These are phyloP conservation scores for Polietes domitor DNA, from an alignment of 2,888 invertebrate species.

Conservation along the genomic window DNA sequence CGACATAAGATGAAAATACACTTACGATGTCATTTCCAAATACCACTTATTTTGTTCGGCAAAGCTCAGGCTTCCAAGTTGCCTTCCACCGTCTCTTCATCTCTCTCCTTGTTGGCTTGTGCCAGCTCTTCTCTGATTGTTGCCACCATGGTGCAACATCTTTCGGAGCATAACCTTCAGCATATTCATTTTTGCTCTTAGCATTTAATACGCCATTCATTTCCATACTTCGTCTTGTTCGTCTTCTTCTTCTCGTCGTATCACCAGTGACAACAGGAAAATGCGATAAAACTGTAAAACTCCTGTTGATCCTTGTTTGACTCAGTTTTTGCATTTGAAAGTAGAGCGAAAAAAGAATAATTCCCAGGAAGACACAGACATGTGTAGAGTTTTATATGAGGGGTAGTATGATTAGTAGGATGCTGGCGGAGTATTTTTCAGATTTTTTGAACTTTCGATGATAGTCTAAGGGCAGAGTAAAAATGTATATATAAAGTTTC, in stretches of 20 bases:
- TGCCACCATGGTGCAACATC: background rate
- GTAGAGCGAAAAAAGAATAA: slow-evolving; percentile 14
- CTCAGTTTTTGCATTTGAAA: slow-evolving; percentile 39
- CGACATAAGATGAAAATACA: slow-evolving; percentile 31
- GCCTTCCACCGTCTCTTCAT: slow-evolving; percentile 30
- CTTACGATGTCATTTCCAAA: slow-evolving; percentile 54
- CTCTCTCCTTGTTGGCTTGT: background rate
- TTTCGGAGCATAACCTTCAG: slow-evolving; percentile 55
- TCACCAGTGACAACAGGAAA: background rate
- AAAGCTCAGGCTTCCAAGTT: background rate
- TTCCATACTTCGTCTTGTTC: slow-evolving; percentile 20
- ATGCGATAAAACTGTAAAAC: slow-evolving; percentile 17
- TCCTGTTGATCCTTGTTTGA: slow-evolving; percentile 62
- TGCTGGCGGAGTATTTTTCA: no score
- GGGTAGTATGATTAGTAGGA: background rate
- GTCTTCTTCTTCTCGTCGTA: slow-evolving; percentile 24
- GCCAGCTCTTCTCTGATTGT: background rate
- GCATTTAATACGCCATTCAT: slow-evolving; percentile 48
- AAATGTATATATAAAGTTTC: no score
- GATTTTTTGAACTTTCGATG: no score
- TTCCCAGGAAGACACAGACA: background rate
- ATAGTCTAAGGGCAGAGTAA: no score
- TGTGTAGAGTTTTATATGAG: no score
- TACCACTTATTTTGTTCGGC: slow-evolving; percentile 35
- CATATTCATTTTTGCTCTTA: slow-evolving; percentile 53